Evolutionary conservation across 2,888 invertebrate species (phyloP).

Genomic region (Nomada fabriciana): DNA sequence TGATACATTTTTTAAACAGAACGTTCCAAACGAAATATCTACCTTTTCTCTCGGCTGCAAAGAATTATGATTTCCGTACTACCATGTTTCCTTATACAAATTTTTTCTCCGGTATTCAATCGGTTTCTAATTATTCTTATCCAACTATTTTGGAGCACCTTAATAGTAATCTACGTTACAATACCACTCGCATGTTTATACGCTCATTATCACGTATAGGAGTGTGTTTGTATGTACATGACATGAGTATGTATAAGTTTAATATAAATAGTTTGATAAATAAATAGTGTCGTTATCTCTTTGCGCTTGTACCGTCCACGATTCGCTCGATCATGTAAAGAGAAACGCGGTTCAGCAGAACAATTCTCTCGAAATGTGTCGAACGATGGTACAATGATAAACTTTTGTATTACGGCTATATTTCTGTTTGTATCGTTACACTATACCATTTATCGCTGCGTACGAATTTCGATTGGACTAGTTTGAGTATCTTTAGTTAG

Average conservation of each 20-base stretch:
- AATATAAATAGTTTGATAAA: slow-evolving; percentile 73
- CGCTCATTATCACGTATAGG: slow-evolving; percentile 32
- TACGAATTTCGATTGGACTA: slow-evolving; percentile 62
- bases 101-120: not conserved
- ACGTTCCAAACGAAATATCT: not conserved
- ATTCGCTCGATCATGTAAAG: slow-evolving; percentile 20
- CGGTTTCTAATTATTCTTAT: slow-evolving; percentile 15
- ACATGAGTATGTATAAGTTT: slow-evolving; percentile 46
- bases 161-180: slow-evolving; percentile 20
- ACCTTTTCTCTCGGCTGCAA: not conserved
- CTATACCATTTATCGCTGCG: slow-evolving; percentile 33
- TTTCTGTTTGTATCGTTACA: slow-evolving; percentile 34
- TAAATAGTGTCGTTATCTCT: slow-evolving; percentile 66
- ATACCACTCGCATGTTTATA: slow-evolving; percentile 31
- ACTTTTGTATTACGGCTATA: slow-evolving; percentile 30
- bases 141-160: not conserved
- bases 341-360: slow-evolving; percentile 9
- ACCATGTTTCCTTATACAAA: slow-evolving; percentile 16
- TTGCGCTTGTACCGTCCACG: slow-evolving; percentile 30
- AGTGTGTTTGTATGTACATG: slow-evolving; percentile 26
- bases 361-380: slow-evolving; percentile 29
- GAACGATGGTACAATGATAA: slow-evolving; percentile 47
- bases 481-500: slow-evolving; percentile 64
- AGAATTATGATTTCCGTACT: not conserved
- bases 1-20: not conserved